Percentiles rank a stretch among this genome's conserved stretches.
These are phyloP conservation scores for Epinephelus fuscoguttatus DNA, from an alignment of 2,113 vertebrate species.

Conservation along the genomic window DNA sequence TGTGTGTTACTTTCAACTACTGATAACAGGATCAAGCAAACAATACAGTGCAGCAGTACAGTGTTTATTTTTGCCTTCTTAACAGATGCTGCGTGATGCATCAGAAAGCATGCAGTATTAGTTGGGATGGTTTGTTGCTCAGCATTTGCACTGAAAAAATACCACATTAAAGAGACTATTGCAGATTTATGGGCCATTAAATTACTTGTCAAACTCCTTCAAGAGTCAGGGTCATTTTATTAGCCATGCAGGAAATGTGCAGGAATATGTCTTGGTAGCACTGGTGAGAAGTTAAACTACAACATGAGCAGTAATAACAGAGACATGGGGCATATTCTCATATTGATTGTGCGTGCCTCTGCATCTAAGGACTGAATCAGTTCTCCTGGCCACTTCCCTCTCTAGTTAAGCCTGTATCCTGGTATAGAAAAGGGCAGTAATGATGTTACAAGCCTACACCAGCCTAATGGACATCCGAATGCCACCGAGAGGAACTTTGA, in stretches of 20 bases:
- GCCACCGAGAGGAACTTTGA: slow-evolving; percentile 43
- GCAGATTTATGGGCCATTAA: background rate
- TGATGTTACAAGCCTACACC: slow-evolving; percentile 22
- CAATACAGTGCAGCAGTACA: background rate
- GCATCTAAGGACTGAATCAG: background rate
- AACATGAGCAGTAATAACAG: background rate
- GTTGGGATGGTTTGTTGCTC: too few species aligned
- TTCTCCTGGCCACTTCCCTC: background rate
- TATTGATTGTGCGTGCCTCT: background rate
- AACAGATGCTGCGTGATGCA: background rate
- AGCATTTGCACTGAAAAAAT: background rate
- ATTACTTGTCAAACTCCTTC: background rate
- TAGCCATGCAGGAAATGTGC: background rate
- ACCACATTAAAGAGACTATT: background rate
- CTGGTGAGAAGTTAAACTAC: background rate
- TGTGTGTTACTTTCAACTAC: slow-evolving; percentile 25
- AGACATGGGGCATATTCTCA: background rate
- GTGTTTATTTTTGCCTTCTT: background rate
- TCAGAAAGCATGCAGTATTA: background rate
- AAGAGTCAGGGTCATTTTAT: background rate
- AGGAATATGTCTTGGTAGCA: background rate
- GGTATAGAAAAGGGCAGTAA: slow-evolving; percentile 29
- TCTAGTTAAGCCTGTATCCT: slow-evolving; percentile 1
- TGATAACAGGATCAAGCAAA: slow-evolving; percentile 38
- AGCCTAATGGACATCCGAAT: slow-evolving; percentile 61